Conservation (phyloP, 2,797 vertebrate species). For the Pangasius macronema region DNA sequence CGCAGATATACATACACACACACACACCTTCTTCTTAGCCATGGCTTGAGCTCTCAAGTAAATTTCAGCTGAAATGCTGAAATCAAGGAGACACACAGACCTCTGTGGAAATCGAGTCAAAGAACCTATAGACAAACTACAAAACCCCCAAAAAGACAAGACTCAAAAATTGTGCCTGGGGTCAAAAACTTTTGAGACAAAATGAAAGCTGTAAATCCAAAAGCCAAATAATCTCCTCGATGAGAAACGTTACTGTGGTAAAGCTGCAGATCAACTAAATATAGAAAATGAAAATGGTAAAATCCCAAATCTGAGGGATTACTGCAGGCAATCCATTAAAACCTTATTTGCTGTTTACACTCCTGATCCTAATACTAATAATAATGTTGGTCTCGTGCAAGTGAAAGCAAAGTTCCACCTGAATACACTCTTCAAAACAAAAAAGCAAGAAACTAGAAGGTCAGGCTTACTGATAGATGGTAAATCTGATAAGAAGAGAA, state of each 20-base stretch:
- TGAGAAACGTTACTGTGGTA: background rate
- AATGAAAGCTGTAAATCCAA: background rate
- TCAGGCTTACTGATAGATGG: background rate
- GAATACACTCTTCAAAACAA: background rate
- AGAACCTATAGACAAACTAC: background rate
- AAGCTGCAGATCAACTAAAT: constrained; percentile 10
- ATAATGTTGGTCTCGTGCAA: constrained; percentile 1
- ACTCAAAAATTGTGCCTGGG: background rate
- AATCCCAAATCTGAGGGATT: constrained; percentile 46
- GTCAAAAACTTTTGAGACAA: background rate
- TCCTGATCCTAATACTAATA: constrained; percentile 29
- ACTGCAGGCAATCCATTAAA: constrained; percentile 41
- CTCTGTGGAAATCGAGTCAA: background rate
- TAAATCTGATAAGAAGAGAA: background rate
- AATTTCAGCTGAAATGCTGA: background rate
- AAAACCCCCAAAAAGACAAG: background rate
- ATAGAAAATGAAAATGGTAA: constrained; percentile 18
- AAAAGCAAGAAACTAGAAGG: background rate
- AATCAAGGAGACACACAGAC: background rate
- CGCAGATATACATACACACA: background rate
- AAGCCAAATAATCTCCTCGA: constrained; percentile 2
- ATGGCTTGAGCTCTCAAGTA: background rate
- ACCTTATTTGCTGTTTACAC: constrained; percentile 25
- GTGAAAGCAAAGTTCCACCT: constrained; percentile 14
- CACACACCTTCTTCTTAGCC: background rate